Conservation (phyloP, 2,797 vertebrate species). For the Oreortyx pictus region DNA sequence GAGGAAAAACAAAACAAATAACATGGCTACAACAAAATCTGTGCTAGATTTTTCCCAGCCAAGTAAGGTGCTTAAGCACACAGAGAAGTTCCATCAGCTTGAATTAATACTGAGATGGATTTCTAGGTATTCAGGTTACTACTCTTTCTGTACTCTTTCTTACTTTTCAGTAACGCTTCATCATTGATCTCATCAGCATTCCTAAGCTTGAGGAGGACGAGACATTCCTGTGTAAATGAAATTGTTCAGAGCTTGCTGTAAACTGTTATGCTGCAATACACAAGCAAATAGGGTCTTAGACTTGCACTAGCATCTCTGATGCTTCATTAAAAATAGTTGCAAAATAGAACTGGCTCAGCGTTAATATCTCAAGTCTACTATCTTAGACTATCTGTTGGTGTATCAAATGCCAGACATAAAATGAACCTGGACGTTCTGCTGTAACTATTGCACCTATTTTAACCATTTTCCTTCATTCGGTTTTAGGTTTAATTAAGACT, state of each 20-base stretch:
- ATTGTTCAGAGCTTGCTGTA: neutral
- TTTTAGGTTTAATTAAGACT: conserved; percentile 66
- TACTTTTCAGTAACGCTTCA: neutral
- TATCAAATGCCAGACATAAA: neutral
- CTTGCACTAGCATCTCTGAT: conserved; percentile 33
- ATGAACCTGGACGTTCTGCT: conserved; percentile 3
- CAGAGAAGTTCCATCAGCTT: neutral
- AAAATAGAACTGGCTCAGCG: neutral
- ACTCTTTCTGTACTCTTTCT: neutral
- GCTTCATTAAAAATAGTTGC: neutral
- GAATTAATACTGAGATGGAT: neutral
- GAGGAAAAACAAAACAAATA: neutral
- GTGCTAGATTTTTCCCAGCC: neutral
- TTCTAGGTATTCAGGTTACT: neutral
- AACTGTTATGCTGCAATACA: neutral
- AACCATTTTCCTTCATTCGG: conserved; percentile 22
- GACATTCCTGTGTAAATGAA: neutral
- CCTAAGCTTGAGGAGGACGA: neutral
- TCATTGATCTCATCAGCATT: neutral
- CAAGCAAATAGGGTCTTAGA: neutral
- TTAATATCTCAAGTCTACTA: conserved; percentile 39
- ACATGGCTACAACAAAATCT: neutral
- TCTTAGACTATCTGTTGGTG: neutral
- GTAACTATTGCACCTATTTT: conserved; percentile 40
- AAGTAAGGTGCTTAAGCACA: neutral